A percentile compares a stretch with the other conserved stretches of the same genome.
phyloP scores from a whole-genome alignment of 2,113 vertebrate species.

The Elachura formosa region DNA sequence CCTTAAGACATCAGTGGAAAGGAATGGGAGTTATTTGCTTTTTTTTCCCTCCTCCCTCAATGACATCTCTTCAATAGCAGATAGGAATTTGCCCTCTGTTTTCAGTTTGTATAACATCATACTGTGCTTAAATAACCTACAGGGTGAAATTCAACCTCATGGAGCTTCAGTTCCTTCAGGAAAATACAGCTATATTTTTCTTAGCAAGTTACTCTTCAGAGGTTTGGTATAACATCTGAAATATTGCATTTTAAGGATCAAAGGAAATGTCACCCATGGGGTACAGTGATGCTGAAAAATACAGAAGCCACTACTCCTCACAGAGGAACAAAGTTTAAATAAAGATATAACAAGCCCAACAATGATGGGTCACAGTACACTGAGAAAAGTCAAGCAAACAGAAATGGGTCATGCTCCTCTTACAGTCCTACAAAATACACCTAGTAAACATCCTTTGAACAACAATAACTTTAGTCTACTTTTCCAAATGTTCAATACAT shows the following conservation, averaged over 20 bases:
- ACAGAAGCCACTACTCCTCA: not conserved
- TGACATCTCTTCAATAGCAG: not conserved
- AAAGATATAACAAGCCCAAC: not conserved
- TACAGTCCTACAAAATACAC: not conserved
- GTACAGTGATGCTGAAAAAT: not conserved
- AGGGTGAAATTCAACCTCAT: constrained; percentile 22
- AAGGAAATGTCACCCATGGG: not conserved
- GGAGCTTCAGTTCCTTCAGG: not conserved
- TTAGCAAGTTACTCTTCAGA: not conserved
- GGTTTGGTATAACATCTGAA: constrained; percentile 23
- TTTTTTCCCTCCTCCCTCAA: not conserved
- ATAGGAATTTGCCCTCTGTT: constrained; percentile 9
- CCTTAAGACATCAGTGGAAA: not conserved
- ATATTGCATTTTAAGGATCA: constrained; percentile 33
- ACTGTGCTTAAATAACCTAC: constrained; percentile 33
- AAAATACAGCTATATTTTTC: constrained; percentile 1
- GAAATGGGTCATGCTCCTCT: not conserved
- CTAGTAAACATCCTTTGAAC: not conserved
- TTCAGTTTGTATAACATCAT: constrained; percentile 34
- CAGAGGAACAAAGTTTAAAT: constrained; percentile 22
- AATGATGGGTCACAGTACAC: not conserved
- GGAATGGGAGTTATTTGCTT: not conserved
- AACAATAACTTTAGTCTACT: not conserved
- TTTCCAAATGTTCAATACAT: not conserved
- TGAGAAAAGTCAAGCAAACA: constrained; percentile 1